A percentile compares a stretch with the other conserved stretches of the same genome.
Conservation (phyloP, 2,113 vertebrate species). For the Rhegmatorhina hoffmannsi region DNA sequence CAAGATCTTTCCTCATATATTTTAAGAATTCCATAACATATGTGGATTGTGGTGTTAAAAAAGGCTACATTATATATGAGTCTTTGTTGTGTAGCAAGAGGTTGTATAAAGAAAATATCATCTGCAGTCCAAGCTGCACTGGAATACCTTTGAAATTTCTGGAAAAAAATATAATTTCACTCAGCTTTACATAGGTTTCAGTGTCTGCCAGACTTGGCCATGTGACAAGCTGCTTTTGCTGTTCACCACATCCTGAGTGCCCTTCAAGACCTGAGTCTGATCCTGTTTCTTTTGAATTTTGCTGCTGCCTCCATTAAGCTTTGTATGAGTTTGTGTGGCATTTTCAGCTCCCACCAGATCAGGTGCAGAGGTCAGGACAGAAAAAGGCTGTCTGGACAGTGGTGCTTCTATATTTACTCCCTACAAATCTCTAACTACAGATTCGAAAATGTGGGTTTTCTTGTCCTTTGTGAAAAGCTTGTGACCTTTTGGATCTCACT, state of each 20-base stretch:
- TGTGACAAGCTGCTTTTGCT: background rate
- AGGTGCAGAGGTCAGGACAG: background rate
- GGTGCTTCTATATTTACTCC: background rate
- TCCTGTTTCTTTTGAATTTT: background rate
- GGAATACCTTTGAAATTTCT: background rate
- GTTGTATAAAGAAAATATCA: background rate
- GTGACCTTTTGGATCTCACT: background rate
- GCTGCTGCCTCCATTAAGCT: background rate
- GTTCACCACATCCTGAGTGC: background rate
- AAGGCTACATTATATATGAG: rapidly evolving
- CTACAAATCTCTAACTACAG: background rate
- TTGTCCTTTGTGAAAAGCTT: background rate
- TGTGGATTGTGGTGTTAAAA: background rate
- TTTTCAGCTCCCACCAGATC: background rate
- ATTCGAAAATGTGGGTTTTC: background rate
- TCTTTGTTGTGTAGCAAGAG: background rate
- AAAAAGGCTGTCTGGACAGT: background rate
- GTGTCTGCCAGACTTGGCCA: background rate
- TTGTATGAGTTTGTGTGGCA: background rate
- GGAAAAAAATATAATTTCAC: background rate
- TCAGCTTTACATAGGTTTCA: background rate
- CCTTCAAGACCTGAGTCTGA: background rate
- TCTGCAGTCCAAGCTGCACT: background rate
- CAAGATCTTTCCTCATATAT: background rate
- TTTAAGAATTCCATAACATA: background rate